Percentiles rank a stretch among this genome's conserved stretches.
Evolutionary conservation across 2,888 invertebrate species (phyloP).

Genomic region (Microdon myrmicae): DNA sequence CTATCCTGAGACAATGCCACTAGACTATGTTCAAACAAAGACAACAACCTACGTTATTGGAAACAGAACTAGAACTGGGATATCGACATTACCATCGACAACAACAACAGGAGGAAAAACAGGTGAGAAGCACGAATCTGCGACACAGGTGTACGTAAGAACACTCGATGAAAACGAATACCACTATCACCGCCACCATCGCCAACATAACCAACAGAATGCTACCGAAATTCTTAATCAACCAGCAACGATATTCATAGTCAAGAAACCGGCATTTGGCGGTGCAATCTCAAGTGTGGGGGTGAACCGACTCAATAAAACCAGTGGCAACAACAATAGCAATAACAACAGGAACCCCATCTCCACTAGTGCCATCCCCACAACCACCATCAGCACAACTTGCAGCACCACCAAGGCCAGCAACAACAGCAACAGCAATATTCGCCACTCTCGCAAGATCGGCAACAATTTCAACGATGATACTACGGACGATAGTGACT

Average conservation of each 20-base stretch:
- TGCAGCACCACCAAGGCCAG: slow-evolving; percentile 10
- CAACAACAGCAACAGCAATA: slow-evolving; percentile 54
- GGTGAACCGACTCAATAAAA: slow-evolving; percentile 18
- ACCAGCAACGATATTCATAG: slow-evolving; percentile 48
- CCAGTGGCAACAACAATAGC: slow-evolving; percentile 12
- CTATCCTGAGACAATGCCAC: slow-evolving; percentile 42
- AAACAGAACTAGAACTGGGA: slow-evolving; percentile 23
- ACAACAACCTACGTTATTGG: slow-evolving; percentile 40
- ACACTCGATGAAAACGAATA: slow-evolving; percentile 31
- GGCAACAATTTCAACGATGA: slow-evolving; percentile 20
- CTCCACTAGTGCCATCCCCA: slow-evolving; percentile 10
- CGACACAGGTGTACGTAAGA: slow-evolving; percentile 34
- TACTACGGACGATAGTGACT: too few relatives aligned
- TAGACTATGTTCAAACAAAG: slow-evolving; percentile 48
- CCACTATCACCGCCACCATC: slow-evolving; percentile 34
- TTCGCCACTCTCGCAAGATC: slow-evolving; percentile 6
- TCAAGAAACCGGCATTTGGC: slow-evolving; percentile 26
- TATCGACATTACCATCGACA: slow-evolving; percentile 20
- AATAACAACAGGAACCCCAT: slow-evolving; percentile 28
- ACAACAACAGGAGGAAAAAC: slow-evolving; percentile 10
- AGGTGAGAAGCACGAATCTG: slow-evolving; percentile 24
- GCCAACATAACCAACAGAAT: slow-evolving; percentile 34
- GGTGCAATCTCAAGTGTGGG: not conserved
- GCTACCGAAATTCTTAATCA: slow-evolving; percentile 38
- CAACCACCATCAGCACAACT: not conserved